A percentile compares a stretch with the other conserved stretches of the same genome.
phyloP scores from a whole-genome alignment of 92 coral and sea anemone species.

The Phenganax marumi region DNA sequence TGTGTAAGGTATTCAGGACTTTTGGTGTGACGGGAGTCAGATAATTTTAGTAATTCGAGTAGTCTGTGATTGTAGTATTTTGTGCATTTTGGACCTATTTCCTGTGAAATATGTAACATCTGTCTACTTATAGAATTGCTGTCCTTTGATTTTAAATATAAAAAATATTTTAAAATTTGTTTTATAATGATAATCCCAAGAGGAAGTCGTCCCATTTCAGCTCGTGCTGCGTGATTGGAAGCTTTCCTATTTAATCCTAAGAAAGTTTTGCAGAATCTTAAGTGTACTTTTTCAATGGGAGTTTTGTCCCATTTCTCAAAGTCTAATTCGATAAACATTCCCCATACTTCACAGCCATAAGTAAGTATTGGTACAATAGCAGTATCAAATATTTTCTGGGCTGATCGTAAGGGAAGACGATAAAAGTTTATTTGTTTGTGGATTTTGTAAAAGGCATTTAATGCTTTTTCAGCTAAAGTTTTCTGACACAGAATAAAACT shows the following conservation, averaged over 20 bases:
- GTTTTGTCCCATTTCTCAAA: slow-evolving; percentile 50
- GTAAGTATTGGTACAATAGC: slow-evolving; percentile 45
- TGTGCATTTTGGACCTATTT: neutral
- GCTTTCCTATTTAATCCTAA: slow-evolving; percentile 47
- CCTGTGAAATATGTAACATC: neutral
- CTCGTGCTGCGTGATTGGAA: slow-evolving; percentile 13
- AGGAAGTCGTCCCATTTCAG: slow-evolving; percentile 51
- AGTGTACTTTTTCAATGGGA: slow-evolving; percentile 44
- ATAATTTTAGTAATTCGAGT: no score
- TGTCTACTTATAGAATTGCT: slow-evolving; percentile 7
- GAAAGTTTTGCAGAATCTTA: slow-evolving; percentile 45
- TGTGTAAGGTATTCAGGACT: no score
- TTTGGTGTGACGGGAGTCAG: no score
- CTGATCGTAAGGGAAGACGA: neutral
- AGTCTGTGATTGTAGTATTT: no score
- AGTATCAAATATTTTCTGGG: slow-evolving; percentile 35
- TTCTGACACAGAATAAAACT: neutral
- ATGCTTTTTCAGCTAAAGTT: neutral
- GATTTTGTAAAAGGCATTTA: neutral
- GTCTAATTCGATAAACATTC: slow-evolving; percentile 12
- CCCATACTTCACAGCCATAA: slow-evolving; percentile 56
- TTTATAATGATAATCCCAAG: slow-evolving; percentile 32
- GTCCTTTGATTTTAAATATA: slow-evolving; percentile 15
- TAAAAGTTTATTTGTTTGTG: neutral
- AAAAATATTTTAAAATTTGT: slow-evolving; percentile 5